Evolutionary conservation across 2,113 vertebrate genomes (phyloP).

Genomic region (Brachionichthys hirsutus): DNA sequence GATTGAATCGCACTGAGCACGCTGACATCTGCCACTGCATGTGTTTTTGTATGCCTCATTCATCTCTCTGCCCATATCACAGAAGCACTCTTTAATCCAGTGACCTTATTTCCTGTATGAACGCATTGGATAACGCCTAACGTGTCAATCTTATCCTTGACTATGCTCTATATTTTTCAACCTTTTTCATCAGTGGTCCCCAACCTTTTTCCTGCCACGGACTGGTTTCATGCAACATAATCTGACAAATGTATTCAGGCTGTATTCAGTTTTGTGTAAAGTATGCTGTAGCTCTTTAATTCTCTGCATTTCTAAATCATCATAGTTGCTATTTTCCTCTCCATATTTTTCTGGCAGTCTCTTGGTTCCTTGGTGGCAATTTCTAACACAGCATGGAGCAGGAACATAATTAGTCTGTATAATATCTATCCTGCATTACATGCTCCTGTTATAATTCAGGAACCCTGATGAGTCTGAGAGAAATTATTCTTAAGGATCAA

Average conservation of each 20-base stretch:
- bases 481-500: slow-evolving; percentile 65
- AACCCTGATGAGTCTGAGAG: slow-evolving; percentile 47
- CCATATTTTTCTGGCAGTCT: slow-evolving; percentile 44
- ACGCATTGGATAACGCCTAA: slow-evolving; percentile 26
- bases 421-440: slow-evolving; percentile 67
- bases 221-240: neutral
- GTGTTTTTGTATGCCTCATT: slow-evolving; percentile 55
- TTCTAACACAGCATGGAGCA: slow-evolving; percentile 48
- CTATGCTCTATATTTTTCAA: slow-evolving; percentile 2
- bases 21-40: slow-evolving; percentile 51
- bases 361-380: slow-evolving; percentile 41
- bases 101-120: slow-evolving; percentile 48
- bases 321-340: slow-evolving; percentile 12
- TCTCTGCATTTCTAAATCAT: slow-evolving; percentile 10
- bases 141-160: slow-evolving; percentile 12
- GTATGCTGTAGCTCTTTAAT: neutral
- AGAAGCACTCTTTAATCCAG: slow-evolving; percentile 36
- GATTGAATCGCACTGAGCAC: slow-evolving; percentile 41
- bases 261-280: neutral
- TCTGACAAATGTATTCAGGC: neutral
- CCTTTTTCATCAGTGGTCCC: too few relatives aligned
- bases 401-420: slow-evolving; percentile 58
- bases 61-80: slow-evolving; percentile 34
- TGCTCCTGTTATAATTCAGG: slow-evolving; percentile 45
- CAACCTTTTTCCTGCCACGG: neutral